Conservation (phyloP, 2,113 vertebrate species). For the Ginglymostoma cirratum region DNA sequence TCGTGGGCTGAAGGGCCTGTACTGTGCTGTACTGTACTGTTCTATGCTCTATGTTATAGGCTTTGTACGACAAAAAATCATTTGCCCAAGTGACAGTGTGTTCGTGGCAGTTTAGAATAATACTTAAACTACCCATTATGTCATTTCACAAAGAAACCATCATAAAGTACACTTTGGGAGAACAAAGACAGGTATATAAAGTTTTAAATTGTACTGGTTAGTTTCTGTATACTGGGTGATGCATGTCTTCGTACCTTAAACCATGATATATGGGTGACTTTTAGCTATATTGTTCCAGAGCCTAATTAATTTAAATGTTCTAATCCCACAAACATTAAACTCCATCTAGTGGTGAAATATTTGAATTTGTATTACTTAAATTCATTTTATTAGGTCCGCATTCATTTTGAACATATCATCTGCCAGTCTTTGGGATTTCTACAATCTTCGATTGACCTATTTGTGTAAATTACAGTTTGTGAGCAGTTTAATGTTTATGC, state of each 20-base stretch:
- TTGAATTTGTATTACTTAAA: background rate
- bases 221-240: background rate
- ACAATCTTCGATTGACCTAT: background rate
- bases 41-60: background rate
- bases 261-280: background rate
- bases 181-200: background rate
- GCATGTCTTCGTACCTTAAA: background rate
- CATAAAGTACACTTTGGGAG: background rate
- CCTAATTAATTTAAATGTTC: background rate
- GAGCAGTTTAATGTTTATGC: constrained; percentile 5
- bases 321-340: background rate
- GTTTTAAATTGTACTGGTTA: background rate
- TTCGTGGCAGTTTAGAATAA: background rate
- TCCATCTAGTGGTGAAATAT: background rate
- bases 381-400: background rate
- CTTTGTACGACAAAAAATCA: background rate
- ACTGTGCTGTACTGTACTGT: too few species aligned
- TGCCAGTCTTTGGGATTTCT: background rate
- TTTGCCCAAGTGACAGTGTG: background rate
- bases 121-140: background rate
- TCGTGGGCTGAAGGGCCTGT: too few species aligned
- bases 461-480: constrained; percentile 7
- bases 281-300: background rate
- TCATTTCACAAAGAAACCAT: background rate
- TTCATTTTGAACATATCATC: background rate